Percentiles rank a stretch among this genome's conserved stretches.
These are phyloP conservation scores for Coccyzus lansbergi DNA, from an alignment of 2,797 vertebrate genomes.

Conservation along the genomic window DNA sequence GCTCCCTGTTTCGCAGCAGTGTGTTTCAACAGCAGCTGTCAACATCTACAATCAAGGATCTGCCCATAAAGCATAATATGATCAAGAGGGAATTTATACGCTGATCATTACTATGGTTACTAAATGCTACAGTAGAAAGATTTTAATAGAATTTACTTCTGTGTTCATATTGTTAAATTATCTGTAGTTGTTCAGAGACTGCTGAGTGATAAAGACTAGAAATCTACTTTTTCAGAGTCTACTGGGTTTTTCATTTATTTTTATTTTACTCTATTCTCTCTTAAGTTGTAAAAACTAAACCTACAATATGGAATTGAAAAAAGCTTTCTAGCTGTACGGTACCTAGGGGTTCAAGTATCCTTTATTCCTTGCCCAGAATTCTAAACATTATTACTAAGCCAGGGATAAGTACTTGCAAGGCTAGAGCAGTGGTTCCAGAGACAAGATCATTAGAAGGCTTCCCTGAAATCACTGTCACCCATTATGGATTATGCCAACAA, in stretches of 20 bases:
- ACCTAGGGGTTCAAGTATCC: neutral
- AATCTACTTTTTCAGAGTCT: neutral
- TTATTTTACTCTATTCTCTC: neutral
- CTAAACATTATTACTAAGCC: neutral
- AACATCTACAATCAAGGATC: neutral
- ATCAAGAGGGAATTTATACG: neutral
- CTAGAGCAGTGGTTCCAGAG: neutral
- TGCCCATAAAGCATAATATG: neutral
- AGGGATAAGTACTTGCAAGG: neutral
- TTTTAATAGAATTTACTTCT: slow-evolving; percentile 1
- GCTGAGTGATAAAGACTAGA: neutral
- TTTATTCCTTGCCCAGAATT: neutral
- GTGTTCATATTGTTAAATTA: neutral
- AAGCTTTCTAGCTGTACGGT: neutral
- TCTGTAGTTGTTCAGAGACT: neutral
- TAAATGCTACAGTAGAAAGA: neutral
- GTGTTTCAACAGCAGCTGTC: neutral
- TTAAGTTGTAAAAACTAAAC: neutral
- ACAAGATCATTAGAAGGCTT: neutral
- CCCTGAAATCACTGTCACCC: neutral
- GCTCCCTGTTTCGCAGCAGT: neutral
- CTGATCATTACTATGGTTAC: slow-evolving; percentile 37
- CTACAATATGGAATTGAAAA: neutral
- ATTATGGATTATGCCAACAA: neutral
- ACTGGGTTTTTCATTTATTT: neutral